These are phyloP conservation scores for Dasyurus viverrinus DNA, from an alignment of 2,113 vertebrate species.

Conservation along the genomic window DNA sequence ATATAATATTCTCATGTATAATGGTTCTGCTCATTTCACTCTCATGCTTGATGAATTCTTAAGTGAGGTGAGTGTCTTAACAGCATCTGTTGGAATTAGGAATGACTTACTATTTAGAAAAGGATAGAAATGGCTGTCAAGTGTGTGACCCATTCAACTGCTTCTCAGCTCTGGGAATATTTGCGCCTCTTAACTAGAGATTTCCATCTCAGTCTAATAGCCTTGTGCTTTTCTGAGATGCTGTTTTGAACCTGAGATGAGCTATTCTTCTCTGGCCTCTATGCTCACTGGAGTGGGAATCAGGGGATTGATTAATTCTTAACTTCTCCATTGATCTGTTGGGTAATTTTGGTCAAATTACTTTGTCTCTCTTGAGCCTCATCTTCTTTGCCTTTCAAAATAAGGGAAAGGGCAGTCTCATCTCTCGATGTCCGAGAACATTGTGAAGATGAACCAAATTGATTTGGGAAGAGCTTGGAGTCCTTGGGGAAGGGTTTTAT, in stretches of 20 bases:
- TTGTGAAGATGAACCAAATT: background rate
- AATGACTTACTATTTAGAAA: background rate
- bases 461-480: background rate
- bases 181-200: background rate
- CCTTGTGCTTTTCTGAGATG: background rate
- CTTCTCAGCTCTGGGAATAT: background rate
- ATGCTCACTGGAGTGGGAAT: background rate
- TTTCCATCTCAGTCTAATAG: background rate
- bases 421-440: background rate
- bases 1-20: background rate
- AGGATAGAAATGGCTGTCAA: background rate
- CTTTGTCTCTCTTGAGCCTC: background rate
- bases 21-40: background rate
- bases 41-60: background rate
- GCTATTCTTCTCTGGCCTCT: background rate
- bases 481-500: background rate
- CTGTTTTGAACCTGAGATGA: background rate
- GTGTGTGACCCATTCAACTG: background rate
- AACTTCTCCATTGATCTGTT: background rate
- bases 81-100: background rate
- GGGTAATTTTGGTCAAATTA: background rate
- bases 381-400: background rate
- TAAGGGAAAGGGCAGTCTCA: background rate
- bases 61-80: background rate
- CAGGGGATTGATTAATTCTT: background rate